Conservation (phyloP, 2,888 invertebrate genomes). For the Teleogryllus oceanicus region DNA sequence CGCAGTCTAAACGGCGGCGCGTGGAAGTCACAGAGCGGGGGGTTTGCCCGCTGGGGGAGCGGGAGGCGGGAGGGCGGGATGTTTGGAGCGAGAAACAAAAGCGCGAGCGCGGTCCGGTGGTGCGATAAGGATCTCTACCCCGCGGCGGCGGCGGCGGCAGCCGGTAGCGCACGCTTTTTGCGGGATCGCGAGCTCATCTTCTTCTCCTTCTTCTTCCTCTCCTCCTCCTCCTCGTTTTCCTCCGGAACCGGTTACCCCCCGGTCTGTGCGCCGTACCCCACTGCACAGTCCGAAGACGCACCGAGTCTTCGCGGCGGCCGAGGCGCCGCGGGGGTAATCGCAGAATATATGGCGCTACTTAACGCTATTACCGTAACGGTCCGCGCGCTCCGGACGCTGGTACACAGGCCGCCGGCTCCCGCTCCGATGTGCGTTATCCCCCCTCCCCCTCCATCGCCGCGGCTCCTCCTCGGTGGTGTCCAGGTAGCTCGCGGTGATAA, state of each 20-base stretch:
- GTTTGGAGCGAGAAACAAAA: not conserved
- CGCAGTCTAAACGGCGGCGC: not conserved
- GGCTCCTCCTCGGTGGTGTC: not conserved
- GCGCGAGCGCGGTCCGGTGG: constrained; percentile 9
- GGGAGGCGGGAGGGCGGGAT: not conserved
- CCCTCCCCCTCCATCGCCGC: too few relatives aligned
- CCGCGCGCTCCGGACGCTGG: too few relatives aligned
- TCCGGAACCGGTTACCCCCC: not conserved
- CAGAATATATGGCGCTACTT: constrained; percentile 18
- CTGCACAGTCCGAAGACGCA: not conserved
- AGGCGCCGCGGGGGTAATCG: not conserved
- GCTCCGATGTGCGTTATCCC: too few relatives aligned
- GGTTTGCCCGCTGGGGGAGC: not conserved
- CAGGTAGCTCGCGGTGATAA: constrained; percentile 7
- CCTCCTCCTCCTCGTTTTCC: not conserved
- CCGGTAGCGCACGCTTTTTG: constrained; percentile 10
- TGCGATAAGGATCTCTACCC: not conserved
- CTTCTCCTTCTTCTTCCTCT: not conserved
- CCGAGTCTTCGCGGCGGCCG: not conserved
- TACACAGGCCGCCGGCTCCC: too few relatives aligned
- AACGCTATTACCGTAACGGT: constrained; percentile 1
- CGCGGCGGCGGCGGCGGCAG: constrained; percentile 1
- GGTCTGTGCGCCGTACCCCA: not conserved
- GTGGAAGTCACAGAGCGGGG: not conserved
- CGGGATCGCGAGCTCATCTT: not conserved